Conservation (phyloP, 2,888 invertebrate species). For the Lasioglossum lativentre region DNA sequence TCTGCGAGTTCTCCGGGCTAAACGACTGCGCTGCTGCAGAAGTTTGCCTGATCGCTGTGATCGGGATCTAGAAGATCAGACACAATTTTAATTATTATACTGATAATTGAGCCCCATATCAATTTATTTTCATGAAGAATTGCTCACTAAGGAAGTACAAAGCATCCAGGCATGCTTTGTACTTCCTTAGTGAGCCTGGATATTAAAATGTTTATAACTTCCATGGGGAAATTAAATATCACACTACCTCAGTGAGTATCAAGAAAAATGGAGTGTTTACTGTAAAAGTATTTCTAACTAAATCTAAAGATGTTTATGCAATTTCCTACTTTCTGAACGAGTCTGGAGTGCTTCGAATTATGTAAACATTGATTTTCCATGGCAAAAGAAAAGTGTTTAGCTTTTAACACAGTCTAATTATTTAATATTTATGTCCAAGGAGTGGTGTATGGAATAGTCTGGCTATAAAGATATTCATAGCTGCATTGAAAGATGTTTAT, state of each 20-base stretch:
- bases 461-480: no score
- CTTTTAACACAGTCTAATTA: no score
- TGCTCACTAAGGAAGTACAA: neutral
- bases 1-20: conserved; percentile 74
- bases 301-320: neutral
- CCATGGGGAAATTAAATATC: neutral
- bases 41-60: conserved; percentile 78
- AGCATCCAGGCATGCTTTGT: no score
- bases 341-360: neutral
- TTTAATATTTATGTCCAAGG: no score
- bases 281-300: neutral
- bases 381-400: neutral
- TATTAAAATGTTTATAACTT: neutral
- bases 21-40: conserved; percentile 76
- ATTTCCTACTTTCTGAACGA: neutral
- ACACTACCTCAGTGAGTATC: neutral
- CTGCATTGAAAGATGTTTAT: no score
- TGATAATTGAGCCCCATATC: no score
- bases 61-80: conserved; percentile 76
- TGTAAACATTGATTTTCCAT: neutral
- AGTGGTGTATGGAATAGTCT: no score
- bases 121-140: neutral
- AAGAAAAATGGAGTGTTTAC: neutral
- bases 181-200: no score
- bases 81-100: neutral